Evolutionary conservation across 2,113 vertebrate species (phyloP).

Genomic region (Neotragus pygmaeus): DNA sequence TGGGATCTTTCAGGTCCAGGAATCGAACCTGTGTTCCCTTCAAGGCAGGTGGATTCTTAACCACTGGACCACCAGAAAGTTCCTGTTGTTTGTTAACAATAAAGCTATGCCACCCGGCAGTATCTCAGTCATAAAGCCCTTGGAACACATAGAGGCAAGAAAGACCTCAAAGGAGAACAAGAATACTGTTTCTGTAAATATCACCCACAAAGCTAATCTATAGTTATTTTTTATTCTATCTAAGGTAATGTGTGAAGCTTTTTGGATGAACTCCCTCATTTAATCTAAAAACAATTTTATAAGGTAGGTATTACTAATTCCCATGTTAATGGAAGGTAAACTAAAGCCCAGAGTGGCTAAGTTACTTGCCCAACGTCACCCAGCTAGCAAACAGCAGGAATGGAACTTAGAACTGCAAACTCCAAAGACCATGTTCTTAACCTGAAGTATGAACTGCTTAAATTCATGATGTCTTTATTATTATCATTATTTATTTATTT

Average conservation of each 20-base stretch:
- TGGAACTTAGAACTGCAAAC: not conserved
- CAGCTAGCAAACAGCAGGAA: not conserved
- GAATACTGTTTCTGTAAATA: not conserved
- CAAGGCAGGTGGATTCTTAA: not conserved
- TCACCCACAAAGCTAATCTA: not conserved
- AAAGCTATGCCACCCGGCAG: not conserved
- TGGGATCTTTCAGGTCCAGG: not conserved
- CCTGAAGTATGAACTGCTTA: not conserved
- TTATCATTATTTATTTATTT: not conserved
- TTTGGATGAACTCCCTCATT: not conserved
- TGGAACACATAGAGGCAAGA: not conserved
- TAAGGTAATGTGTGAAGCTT: not conserved
- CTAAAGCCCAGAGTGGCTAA: not conserved
- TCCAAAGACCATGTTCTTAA: not conserved
- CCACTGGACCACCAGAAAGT: not conserved
- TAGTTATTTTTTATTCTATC: not conserved
- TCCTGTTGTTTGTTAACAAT: conserved; percentile 66
- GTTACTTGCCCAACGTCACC: not conserved
- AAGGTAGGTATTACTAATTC: not conserved
- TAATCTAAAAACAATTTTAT: not conserved
- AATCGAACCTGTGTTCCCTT: not conserved
- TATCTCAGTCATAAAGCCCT: conserved; percentile 3
- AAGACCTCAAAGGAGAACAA: not conserved
- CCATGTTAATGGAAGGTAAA: not conserved
- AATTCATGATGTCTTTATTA: not conserved